Evolutionary conservation across 1,140 invertebrate species (phyloP).

Genomic region (Hylaeus anthracinus): DNA sequence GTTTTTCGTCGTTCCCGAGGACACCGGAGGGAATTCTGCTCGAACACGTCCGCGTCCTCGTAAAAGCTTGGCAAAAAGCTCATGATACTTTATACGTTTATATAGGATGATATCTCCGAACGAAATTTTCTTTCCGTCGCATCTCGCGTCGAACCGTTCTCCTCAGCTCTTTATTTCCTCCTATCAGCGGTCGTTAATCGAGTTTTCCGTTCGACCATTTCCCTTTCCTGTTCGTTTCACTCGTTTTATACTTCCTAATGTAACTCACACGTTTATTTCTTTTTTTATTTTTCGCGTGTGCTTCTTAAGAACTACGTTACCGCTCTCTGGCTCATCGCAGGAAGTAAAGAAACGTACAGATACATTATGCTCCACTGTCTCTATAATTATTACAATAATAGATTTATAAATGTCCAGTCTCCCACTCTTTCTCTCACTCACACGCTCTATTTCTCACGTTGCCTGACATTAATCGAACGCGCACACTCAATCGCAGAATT

Average conservation of each 20-base stretch:
- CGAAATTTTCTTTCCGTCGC: conserved; percentile 38
- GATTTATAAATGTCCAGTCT: conserved; percentile 56
- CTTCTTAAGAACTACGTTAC: conserved; percentile 37
- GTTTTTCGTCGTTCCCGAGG: conserved; percentile 42
- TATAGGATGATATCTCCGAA: conserved; percentile 52
- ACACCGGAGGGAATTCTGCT: conserved; percentile 10
- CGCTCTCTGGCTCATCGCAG: conserved; percentile 29
- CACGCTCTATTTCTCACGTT: not conserved
- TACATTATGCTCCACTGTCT: conserved; percentile 38
- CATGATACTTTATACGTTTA: conserved; percentile 61
- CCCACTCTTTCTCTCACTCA: conserved; percentile 3
- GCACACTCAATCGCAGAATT: conserved; percentile 16
- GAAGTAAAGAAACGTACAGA: conserved; percentile 56
- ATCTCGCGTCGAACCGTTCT: conserved; percentile 20
- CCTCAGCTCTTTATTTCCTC: not conserved
- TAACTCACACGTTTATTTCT: not conserved
- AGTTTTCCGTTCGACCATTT: conserved; percentile 13
- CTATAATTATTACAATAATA: conserved; percentile 60
- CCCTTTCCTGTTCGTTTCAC: not conserved
- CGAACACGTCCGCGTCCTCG: conserved; percentile 18
- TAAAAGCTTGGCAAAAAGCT: conserved; percentile 63
- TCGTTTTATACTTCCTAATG: conserved; percentile 1
- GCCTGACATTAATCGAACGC: conserved; percentile 11
- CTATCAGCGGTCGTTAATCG: not conserved
- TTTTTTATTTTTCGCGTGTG: conserved; percentile 14